Conservation (phyloP, 1,140 invertebrate genomes). For the Trinorchestia longiramus region DNA sequence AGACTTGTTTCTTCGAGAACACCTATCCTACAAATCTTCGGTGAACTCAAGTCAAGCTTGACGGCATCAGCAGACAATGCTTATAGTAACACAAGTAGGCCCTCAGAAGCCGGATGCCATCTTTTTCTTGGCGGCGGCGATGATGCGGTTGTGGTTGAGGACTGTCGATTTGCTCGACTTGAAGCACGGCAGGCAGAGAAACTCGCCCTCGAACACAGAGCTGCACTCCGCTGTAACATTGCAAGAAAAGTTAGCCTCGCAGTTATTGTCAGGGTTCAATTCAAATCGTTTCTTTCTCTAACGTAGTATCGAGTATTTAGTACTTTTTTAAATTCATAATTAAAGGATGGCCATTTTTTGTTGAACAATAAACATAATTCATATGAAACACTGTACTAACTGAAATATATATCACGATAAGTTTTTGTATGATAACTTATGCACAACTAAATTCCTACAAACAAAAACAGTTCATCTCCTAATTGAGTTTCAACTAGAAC, state of each 20-base stretch:
- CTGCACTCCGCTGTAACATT: conserved; percentile 59
- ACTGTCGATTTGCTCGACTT: conserved; percentile 63
- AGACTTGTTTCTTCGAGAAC: no score
- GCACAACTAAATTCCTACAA: no score
- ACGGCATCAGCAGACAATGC: neutral
- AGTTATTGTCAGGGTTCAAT: neutral
- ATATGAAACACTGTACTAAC: no score
- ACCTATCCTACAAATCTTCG: no score
- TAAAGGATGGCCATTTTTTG: no score
- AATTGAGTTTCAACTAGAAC: no score
- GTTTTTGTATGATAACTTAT: no score
- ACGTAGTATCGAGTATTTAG: no score
- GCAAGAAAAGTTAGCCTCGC: neutral
- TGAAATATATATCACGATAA: no score
- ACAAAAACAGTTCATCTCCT: no score
- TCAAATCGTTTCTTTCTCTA: neutral
- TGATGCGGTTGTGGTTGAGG: conserved; percentile 64
- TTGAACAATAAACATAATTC: no score
- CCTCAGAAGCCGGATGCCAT: conserved; percentile 61
- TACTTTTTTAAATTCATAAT: no score
- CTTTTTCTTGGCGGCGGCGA: conserved; percentile 65
- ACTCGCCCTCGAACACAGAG: conserved; percentile 64
- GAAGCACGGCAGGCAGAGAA: conserved; percentile 63
- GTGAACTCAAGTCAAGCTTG: neutral
- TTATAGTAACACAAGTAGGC: conserved; percentile 39